Conservation (phyloP, 2,888 invertebrate genomes). For the Eulithis testata region DNA sequence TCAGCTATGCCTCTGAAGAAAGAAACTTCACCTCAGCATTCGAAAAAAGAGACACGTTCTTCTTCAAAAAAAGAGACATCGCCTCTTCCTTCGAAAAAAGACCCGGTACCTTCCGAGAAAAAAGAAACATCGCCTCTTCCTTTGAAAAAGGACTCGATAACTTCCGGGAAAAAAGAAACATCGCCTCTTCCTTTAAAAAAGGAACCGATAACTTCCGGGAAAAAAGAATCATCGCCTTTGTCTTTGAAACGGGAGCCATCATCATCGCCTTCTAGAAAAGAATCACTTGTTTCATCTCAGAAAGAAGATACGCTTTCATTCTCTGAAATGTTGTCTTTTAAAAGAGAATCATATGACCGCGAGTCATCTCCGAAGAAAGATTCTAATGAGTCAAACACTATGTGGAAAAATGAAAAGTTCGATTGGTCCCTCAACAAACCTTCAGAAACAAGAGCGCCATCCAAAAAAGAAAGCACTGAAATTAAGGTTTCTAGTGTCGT, state of each 20-base stretch:
- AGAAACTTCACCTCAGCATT: slow-evolving; percentile 11
- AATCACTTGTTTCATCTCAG: slow-evolving; percentile 8
- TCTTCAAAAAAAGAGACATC: slow-evolving; percentile 14
- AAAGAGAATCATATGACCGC: slow-evolving; percentile 29
- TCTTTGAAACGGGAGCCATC: slow-evolving; percentile 17
- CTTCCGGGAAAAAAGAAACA: slow-evolving; percentile 14
- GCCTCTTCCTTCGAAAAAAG: slow-evolving; percentile 1
- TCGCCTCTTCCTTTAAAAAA: slow-evolving; percentile 16
- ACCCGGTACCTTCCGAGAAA: not conserved
- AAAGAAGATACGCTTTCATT: slow-evolving; percentile 20
- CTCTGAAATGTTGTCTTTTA: slow-evolving; percentile 28
- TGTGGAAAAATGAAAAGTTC: slow-evolving; percentile 40
- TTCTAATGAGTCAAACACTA: slow-evolving; percentile 23
- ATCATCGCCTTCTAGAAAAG: slow-evolving; percentile 22
- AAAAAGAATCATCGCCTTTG: slow-evolving; percentile 20
- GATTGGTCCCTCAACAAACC: slow-evolving; percentile 35
- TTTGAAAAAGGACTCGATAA: slow-evolving; percentile 3
- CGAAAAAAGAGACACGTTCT: slow-evolving; percentile 2
- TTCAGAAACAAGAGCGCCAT: slow-evolving; percentile 40
- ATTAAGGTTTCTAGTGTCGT: slow-evolving; percentile 41
- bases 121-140: slow-evolving; percentile 10
- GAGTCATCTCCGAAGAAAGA: slow-evolving; percentile 32
- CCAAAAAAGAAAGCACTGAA: slow-evolving; percentile 45
- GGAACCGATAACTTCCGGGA: slow-evolving; percentile 1
- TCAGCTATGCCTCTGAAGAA: slow-evolving; percentile 11